Percentiles rank a stretch among this genome's conserved stretches.
These are phyloP conservation scores for Ariopsis seemanni DNA, from an alignment of 2,113 vertebrate species.

Conservation along the genomic window DNA sequence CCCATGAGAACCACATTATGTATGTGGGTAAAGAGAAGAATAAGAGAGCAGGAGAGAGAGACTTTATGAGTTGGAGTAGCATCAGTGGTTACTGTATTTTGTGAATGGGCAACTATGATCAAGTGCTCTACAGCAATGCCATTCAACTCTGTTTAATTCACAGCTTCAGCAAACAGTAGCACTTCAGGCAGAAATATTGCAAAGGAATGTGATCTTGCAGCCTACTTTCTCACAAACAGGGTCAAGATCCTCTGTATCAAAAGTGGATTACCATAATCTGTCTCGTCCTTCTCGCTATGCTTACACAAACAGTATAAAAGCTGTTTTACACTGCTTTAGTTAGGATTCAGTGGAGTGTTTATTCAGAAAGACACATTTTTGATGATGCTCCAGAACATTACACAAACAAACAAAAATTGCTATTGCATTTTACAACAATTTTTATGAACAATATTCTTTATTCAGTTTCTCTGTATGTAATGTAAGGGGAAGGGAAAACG, in stretches of 20 bases:
- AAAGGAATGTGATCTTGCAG: not conserved
- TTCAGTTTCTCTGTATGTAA: no score
- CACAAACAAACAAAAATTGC: not conserved
- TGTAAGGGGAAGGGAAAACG: no score
- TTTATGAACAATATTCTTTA: no score
- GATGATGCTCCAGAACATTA: not conserved
- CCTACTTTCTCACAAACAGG: not conserved
- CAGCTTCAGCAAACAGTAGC: constrained; percentile 28
- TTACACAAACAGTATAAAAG: not conserved
- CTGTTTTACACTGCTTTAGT: not conserved
- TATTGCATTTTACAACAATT: not conserved
- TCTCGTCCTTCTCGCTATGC: constrained; percentile 1
- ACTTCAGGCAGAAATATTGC: not conserved
- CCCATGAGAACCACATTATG: not conserved
- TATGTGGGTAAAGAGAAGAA: constrained; percentile 5
- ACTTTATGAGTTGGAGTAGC: constrained; percentile 13
- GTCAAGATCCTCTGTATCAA: not conserved
- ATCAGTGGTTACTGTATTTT: constrained; percentile 18
- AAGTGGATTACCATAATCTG: constrained; percentile 34
- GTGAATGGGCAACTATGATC: constrained; percentile 9
- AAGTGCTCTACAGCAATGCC: constrained; percentile 20
- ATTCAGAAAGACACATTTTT: not conserved
- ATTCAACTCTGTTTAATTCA: constrained; percentile 27
- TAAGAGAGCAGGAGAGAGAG: constrained; percentile 1
- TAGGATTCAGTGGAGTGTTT: not conserved